phyloP scores from a whole-genome alignment of 2,113 vertebrate genomes.

The Engystomops pustulosus region DNA sequence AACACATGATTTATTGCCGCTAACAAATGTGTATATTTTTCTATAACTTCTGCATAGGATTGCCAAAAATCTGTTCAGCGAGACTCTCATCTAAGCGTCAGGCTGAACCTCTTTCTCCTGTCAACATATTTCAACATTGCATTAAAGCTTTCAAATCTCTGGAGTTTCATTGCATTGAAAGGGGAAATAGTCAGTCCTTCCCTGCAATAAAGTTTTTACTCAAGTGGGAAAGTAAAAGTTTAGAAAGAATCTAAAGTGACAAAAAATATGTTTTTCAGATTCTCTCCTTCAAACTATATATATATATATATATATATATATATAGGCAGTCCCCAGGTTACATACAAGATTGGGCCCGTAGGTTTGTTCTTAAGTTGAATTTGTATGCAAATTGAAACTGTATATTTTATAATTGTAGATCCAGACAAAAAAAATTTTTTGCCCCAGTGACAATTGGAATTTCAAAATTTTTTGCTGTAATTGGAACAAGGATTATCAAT shows the following conservation, averaged over 20 bases:
- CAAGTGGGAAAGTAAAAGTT: not conserved
- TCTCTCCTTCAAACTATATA: not conserved
- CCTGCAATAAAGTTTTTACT: constrained; percentile 23
- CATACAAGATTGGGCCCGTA: too few relatives aligned
- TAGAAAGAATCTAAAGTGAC: constrained; percentile 1
- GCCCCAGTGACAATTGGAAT: too few relatives aligned
- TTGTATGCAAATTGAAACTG: too few relatives aligned
- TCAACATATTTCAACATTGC: constrained; percentile 48
- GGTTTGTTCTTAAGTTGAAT: too few relatives aligned
- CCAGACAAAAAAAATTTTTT: too few relatives aligned
- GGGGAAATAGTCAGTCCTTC: constrained; percentile 15
- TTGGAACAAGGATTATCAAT: too few relatives aligned
- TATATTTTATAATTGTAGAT: too few relatives aligned
- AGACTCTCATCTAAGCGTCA: constrained; percentile 28
- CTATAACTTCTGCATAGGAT: constrained; percentile 36
- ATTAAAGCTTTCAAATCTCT: constrained; percentile 48
- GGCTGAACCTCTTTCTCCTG: not conserved
- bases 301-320: too few relatives aligned
- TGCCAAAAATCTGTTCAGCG: constrained; percentile 44
- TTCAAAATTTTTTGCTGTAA: too few relatives aligned
- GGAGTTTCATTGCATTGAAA: constrained; percentile 24
- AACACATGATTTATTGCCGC: constrained; percentile 35
- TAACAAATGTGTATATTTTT: constrained; percentile 49
- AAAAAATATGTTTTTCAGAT: not conserved
- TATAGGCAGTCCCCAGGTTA: too few relatives aligned